phyloP scores from a whole-genome alignment of 2,797 vertebrate genomes.

The Sebastes jordani region DNA sequence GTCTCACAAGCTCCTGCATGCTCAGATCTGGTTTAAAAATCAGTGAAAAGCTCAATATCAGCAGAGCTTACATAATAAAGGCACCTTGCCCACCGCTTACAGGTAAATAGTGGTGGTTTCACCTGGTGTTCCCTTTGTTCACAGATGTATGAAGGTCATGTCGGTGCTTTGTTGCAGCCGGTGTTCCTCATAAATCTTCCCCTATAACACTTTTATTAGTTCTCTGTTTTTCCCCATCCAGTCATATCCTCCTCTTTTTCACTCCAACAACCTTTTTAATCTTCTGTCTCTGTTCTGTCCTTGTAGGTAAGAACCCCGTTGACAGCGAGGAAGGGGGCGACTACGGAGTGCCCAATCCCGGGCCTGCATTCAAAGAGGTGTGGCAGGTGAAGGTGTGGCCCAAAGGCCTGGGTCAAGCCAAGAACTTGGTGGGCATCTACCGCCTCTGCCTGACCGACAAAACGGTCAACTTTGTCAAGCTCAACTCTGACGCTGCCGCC shows the following conservation, averaged over 20 bases:
- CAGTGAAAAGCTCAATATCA: slow-evolving; percentile 51
- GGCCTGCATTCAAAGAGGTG: slow-evolving; percentile 87
- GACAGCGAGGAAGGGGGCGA: slow-evolving; percentile 66
- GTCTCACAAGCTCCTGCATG: slow-evolving; percentile 61
- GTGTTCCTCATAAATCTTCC: background rate
- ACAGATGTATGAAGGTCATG: slow-evolving; percentile 47
- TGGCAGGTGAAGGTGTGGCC: slow-evolving; percentile 90
- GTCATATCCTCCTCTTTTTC: background rate
- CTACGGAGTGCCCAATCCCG: slow-evolving; percentile 79
- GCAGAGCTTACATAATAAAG: slow-evolving; percentile 45
- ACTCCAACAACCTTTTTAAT: background rate
- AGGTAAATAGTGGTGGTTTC: slow-evolving; percentile 64
- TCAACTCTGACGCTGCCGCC: slow-evolving; percentile 85
- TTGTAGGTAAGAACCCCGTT: slow-evolving; percentile 77
- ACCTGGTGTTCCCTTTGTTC: slow-evolving; percentile 28
- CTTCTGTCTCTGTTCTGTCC: slow-evolving; percentile 17
- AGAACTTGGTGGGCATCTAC: slow-evolving; percentile 86
- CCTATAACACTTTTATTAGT: background rate
- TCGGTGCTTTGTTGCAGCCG: slow-evolving; percentile 13
- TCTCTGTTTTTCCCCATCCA: background rate
- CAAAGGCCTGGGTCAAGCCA: slow-evolving; percentile 86
- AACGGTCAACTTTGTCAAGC: slow-evolving; percentile 87
- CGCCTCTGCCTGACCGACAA: slow-evolving; percentile 86
- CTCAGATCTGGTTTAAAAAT: slow-evolving; percentile 54
- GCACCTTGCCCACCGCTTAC: slow-evolving; percentile 26